Base-by-base conservation (phyloP, 2,888 invertebrate genomes). In the Cecidostiba fungosa region DNA sequence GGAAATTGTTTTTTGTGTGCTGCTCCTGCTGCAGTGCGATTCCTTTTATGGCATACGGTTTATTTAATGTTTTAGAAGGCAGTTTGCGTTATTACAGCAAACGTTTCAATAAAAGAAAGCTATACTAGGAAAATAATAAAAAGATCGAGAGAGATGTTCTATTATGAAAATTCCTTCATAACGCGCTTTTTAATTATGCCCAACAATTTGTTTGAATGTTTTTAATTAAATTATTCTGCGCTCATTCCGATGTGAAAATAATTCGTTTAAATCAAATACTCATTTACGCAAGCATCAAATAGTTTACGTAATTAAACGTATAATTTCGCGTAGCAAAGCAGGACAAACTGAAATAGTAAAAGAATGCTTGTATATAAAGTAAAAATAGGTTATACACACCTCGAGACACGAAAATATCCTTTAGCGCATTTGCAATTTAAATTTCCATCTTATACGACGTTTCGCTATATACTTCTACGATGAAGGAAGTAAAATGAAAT, bases 401-500 rank as follows among this genome's bases (percentile, higher is more conserved):
- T 66, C 54, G 26, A 77, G 86, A 80, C 86, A 84, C 47, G 69
- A 86, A 86, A 84, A 84, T 84, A 86, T 84, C 74, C 72, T 77
- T 81, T 77, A 80, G 77, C 50, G 76, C 73, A 85, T 87, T 87
- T 85, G 81, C 87, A 87, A 87, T 87, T 85, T 62, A 87, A 85
- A 83, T 84, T 77, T 29, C 79, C 43, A 47, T 82, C 83, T 83
- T 83, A n/a, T n/a, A 77, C 77, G 77, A 84, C 83, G 77, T 87
- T 87, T 85, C 85, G 82, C 80, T 87, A 85, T 87, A 85, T 66
- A 66, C 80, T 85, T 78, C 78, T 77, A 73, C 54, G 80, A 73
- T 84, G 74, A 74, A 85, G 79, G 84, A 82, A 84, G 74, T 85
- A 82, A 87, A 85, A 83, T 85, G 87, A 87, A 87, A 87, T 84